Evolutionary conservation across 2,113 vertebrate species (phyloP).

Genomic region (Apteryx mantelli): DNA sequence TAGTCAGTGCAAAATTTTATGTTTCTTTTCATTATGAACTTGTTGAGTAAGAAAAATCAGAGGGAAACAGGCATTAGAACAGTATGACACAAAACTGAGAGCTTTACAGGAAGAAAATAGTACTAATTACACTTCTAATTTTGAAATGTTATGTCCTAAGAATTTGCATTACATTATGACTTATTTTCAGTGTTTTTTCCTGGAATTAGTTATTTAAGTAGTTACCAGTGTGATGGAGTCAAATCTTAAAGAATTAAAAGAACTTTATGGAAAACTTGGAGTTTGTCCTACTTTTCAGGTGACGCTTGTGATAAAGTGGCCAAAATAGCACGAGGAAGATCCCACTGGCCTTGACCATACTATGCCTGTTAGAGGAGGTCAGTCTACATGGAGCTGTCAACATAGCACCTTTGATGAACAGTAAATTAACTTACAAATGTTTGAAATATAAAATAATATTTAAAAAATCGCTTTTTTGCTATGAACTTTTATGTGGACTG

Average conservation of each 20-base stretch:
- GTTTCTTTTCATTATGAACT: background rate
- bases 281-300: background rate
- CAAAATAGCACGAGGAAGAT: background rate
- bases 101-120: background rate
- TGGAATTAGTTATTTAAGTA: background rate
- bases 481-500: background rate
- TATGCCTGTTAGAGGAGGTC: background rate
- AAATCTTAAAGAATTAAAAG: background rate
- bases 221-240: background rate
- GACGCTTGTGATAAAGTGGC: background rate
- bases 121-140: background rate
- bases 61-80: background rate
- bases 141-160: background rate
- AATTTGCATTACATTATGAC: background rate
- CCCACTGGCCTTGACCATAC: background rate
- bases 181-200: background rate
- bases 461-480: background rate
- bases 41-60: background rate
- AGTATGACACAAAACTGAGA: background rate
- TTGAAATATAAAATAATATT: background rate
- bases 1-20: background rate
- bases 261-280: background rate
- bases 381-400: background rate
- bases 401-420: background rate
- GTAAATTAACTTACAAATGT: background rate